Percentiles rank a stretch among this genome's conserved stretches.
These are phyloP conservation scores for Argyresthia goedartella DNA, from an alignment of 2,888 invertebrate genomes.

Conservation along the genomic window DNA sequence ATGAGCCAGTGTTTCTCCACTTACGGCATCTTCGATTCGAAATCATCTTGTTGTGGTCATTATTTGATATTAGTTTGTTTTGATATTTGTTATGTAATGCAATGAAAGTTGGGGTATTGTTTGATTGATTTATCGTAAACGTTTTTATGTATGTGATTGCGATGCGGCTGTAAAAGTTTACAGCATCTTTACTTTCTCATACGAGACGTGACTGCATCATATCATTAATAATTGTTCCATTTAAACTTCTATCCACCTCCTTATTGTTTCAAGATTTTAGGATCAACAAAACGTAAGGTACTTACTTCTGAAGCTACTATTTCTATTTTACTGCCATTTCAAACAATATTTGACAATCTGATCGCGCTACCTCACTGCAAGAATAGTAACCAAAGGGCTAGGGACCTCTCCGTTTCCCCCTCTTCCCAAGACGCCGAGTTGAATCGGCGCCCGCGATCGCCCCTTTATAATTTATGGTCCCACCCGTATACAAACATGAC, in stretches of 20 bases:
- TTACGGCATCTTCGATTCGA: neutral
- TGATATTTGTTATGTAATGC: neutral
- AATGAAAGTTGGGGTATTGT: neutral
- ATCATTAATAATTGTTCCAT: too few species aligned
- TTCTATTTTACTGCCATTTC: neutral
- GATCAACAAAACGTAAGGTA: too few species aligned
- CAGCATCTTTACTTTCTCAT: neutral
- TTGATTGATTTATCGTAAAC: too few species aligned
- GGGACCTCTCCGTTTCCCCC: constrained; percentile 24
- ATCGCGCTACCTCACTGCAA: constrained; percentile 1
- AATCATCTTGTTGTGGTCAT: neutral
- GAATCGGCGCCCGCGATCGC: constrained; percentile 33
- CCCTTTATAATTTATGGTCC: constrained; percentile 42
- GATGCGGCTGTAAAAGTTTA: too few species aligned
- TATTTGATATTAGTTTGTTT: neutral
- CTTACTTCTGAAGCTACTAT: neutral
- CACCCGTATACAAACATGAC: constrained; percentile 40
- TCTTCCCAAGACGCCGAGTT: constrained; percentile 25
- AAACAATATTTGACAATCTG: neutral
- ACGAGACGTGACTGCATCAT: too few species aligned
- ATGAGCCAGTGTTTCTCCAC: neutral
- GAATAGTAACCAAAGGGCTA: constrained; percentile 11
- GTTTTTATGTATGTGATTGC: too few species aligned
- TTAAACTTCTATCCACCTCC: too few species aligned
- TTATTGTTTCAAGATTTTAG: too few species aligned